phyloP scores from a whole-genome alignment of 2,797 vertebrate species.

The Schizopygopsis malacanthus region DNA sequence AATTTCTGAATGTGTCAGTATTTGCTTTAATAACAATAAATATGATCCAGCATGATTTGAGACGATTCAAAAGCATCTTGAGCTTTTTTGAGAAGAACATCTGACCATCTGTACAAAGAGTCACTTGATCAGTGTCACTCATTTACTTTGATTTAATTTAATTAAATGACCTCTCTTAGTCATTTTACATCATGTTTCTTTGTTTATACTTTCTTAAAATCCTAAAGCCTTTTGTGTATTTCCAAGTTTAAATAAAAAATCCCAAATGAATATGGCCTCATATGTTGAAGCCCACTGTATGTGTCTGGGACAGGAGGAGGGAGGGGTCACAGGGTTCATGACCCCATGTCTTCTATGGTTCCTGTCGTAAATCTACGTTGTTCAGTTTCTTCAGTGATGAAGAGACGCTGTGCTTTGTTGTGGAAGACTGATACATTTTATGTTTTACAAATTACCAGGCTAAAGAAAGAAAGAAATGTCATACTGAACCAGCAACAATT shows the following conservation, averaged over 20 bases:
- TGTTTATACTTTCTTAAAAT: neutral
- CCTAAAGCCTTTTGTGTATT: neutral
- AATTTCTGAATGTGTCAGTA: neutral
- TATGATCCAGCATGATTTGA: neutral
- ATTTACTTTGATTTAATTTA: neutral
- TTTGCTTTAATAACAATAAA: conserved; percentile 3
- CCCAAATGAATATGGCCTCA: neutral
- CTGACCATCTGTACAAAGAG: neutral
- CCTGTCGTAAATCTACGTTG: conserved; percentile 30
- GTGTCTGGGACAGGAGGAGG: neutral
- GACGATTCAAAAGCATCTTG: neutral
- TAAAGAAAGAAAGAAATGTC: neutral
- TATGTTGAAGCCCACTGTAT: neutral
- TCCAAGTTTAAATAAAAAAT: neutral
- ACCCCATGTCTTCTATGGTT: conserved; percentile 9
- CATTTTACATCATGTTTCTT: neutral
- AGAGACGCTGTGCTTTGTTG: neutral
- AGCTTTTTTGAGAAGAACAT: neutral
- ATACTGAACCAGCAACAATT: neutral
- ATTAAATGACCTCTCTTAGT: neutral
- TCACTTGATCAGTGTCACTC: neutral
- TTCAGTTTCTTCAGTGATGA: conserved; percentile 4
- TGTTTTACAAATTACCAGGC: conserved; percentile 3
- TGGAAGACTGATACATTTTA: neutral
- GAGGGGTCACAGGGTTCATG: conserved; percentile 13